Conservation (phyloP, 2,797 vertebrate species). For the Sciurus vulgaris region DNA sequence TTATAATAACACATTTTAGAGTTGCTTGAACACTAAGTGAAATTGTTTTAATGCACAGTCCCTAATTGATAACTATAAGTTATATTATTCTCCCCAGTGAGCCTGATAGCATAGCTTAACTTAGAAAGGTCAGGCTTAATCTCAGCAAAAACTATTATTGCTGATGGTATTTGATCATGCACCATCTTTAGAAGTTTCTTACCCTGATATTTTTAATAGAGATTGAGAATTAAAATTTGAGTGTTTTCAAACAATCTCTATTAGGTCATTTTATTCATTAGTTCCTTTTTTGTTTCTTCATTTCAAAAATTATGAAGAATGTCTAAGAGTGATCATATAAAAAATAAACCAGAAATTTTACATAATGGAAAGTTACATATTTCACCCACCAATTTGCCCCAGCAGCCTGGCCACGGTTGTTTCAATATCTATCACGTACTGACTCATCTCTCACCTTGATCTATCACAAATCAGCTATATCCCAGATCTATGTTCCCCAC, state of each 20-base stretch:
- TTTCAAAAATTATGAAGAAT: constrained; percentile 59
- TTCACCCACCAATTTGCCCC: not conserved
- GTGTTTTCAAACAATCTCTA: not conserved
- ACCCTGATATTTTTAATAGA: not conserved
- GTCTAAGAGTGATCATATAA: not conserved
- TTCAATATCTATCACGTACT: not conserved
- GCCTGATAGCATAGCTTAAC: not conserved
- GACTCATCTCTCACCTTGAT: not conserved
- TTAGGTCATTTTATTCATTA: not conserved
- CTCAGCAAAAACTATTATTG: not conserved
- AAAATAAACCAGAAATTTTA: not conserved
- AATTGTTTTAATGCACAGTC: not conserved
- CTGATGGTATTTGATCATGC: not conserved
- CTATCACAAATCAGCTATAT: not conserved
- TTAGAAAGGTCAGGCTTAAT: not conserved
- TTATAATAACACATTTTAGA: not conserved
- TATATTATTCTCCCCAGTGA: not conserved
- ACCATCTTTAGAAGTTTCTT: constrained; percentile 1
- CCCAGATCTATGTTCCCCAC: not conserved
- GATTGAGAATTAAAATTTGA: constrained; percentile 54
- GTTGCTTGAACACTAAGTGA: constrained; percentile 3
- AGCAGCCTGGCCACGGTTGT: not conserved
- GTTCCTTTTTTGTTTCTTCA: not conserved
- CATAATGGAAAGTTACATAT: not conserved
- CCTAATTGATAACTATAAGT: not conserved